Percentiles rank a stretch among this genome's conserved stretches.
Conservation (phyloP, 1,140 invertebrate species). For the Whitmania pigra region DNA sequence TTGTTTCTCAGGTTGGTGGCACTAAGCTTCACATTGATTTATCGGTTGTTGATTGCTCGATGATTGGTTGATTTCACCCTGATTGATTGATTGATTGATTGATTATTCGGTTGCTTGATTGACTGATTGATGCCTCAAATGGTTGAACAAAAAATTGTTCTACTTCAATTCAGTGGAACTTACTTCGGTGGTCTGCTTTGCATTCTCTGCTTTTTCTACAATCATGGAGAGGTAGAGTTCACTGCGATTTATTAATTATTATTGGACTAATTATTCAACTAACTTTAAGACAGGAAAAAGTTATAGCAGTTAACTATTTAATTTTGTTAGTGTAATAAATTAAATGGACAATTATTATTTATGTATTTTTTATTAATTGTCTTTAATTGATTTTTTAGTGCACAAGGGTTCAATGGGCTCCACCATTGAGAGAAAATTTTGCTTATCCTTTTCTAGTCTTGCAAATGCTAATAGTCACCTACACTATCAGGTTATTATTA, state of each 20-base stretch:
- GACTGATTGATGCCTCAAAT: neutral
- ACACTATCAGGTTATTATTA: conserved; percentile 37
- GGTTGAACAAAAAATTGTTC: neutral
- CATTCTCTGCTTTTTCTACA: conserved; percentile 58
- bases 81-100: conserved; percentile 11
- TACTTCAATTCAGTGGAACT: conserved; percentile 47
- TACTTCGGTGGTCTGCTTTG: conserved; percentile 57
- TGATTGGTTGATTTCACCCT: neutral
- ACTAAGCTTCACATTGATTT: neutral
- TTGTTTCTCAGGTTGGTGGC: conserved; percentile 44
- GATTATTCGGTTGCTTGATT: neutral
- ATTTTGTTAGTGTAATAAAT: no score
- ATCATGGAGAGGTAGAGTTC: conserved; percentile 56
- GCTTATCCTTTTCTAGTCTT: conserved; percentile 56
- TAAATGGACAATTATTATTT: no score
- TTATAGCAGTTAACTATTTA: no score
- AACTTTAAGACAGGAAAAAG: no score
- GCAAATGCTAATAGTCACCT: conserved; percentile 43
- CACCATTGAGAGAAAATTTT: conserved; percentile 67
- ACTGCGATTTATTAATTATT: neutral
- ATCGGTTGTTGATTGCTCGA: neutral
- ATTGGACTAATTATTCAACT: neutral
- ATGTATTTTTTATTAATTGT: no score
- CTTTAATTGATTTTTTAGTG: conserved; percentile 27
- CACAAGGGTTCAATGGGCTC: conserved; percentile 69